A percentile compares a stretch with the other conserved stretches of the same genome.
phyloP scores from a whole-genome alignment of 2,113 vertebrate genomes.

The Phoxinus phoxinus region DNA sequence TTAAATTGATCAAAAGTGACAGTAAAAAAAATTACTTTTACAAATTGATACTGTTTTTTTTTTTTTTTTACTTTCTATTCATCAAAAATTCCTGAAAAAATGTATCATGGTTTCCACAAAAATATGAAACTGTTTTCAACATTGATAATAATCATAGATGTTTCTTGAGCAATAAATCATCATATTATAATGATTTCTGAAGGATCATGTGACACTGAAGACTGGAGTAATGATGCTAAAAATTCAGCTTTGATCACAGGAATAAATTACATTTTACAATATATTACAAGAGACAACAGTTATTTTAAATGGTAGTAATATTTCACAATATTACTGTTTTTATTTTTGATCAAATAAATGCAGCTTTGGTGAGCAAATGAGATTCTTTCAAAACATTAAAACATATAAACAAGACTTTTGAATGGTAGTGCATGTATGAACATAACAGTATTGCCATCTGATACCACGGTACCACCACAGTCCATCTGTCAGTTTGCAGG shows the following conservation, averaged over 20 bases:
- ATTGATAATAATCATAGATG: neutral
- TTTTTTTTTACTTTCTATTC: neutral
- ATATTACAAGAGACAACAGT: neutral
- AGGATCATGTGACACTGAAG: slow-evolving; percentile 1
- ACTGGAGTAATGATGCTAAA: neutral
- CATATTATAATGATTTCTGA: neutral
- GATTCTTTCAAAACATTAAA: neutral
- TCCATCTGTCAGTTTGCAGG: neutral
- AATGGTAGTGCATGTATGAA: neutral
- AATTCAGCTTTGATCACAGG: neutral
- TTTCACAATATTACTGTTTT: neutral
- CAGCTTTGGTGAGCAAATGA: neutral
- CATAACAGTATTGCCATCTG: neutral
- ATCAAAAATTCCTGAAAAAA: neutral
- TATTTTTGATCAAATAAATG: neutral
- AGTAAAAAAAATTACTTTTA: neutral
- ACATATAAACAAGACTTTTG: neutral
- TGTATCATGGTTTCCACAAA: neutral
- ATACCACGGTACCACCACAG: neutral
- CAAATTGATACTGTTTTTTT: neutral
- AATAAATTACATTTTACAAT: neutral
- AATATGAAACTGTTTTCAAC: neutral
- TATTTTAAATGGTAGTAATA: neutral
- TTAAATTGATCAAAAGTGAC: neutral
- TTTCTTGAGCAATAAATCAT: neutral